Base-by-base conservation (phyloP, 2,797 vertebrate genomes). In the Macropodus opercularis region DNA sequence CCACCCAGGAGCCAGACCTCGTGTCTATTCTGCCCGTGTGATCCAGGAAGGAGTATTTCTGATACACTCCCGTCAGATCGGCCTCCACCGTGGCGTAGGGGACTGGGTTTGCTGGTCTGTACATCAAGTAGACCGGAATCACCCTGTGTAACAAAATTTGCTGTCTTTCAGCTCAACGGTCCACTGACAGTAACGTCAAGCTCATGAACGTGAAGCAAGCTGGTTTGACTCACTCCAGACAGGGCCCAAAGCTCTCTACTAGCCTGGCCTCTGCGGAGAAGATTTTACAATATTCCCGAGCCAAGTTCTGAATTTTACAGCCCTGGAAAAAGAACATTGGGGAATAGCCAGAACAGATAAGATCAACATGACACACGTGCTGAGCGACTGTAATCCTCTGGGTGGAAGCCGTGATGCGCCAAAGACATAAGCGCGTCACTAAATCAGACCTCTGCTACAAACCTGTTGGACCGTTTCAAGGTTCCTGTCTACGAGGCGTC, bases 201-300 rank as follows among this genome's bases (percentile, higher is more conserved):
- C n/a, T n/a, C n/a, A 58, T 26, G 24, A 3, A 26, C 7, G 24
- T 4, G 9, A 7, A 8, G 2, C 14, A 11, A 32, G 14, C 31
- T 32, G 12, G 31, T 13, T 18, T 39, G 7, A 95, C 96, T 95
- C 90, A 98, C 97, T 98, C 96, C 0, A 95, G 93, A 50, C 88
- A 77, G 0, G 85, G 79, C 46, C 97, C 97, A 72, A 98, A 98
- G 84, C 87, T 92, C 24, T 94, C 87, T 9, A 90, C 36, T 0
- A 81, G 90, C 79, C 95, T 92, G 19, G 95, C 91, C 76, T 98
- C 97, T 0, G 96, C 90, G 0, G 95, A 91, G 48, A 98, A 98
- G 85, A 98, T 96, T 90, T 96, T 98, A 88, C 95, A 96, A 85
- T 98, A 98, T 77, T 98, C 97, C 1, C 97, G 93, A 60, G 93